Evolutionary conservation across 1,140 invertebrate genomes (phyloP).

Genomic region (Eurosta solidaginis): DNA sequence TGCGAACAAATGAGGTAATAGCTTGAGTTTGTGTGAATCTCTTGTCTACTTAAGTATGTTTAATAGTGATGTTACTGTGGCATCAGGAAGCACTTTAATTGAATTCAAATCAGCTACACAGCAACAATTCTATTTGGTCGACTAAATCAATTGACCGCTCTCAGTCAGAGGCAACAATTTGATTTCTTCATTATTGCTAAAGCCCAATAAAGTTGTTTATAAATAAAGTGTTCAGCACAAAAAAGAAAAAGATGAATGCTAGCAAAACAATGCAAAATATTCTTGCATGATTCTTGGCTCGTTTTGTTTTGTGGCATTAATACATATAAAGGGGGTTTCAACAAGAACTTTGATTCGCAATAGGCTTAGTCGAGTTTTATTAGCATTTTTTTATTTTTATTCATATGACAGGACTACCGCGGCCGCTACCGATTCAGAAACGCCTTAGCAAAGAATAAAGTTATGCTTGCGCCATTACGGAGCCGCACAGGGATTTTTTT

Average conservation of each 20-base stretch:
- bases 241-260: neutral
- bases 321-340: too few relatives aligned
- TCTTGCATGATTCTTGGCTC: neutral
- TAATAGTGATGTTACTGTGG: neutral
- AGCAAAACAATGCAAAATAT: neutral
- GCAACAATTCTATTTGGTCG: neutral
- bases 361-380: neutral
- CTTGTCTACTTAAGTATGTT: neutral
- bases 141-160: neutral
- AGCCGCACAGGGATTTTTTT: too few relatives aligned
- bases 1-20: neutral
- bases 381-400: neutral
- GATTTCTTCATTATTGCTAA: neutral
- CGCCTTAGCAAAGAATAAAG: too few relatives aligned
- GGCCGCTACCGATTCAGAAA: too few relatives aligned
- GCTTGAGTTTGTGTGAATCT: neutral
- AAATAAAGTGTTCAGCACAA: neutral
- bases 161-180: neutral
- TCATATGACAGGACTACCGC: too few relatives aligned
- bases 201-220: too few relatives aligned
- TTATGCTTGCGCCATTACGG: too few relatives aligned
- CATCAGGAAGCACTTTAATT: slow-evolving; percentile 16
- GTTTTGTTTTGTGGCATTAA: neutral
- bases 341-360: too few relatives aligned
- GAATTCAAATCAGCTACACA: slow-evolving; percentile 7